These are phyloP conservation scores for Rhimphoctona megacephalus DNA, from an alignment of 2,888 invertebrate genomes.

Conservation along the genomic window DNA sequence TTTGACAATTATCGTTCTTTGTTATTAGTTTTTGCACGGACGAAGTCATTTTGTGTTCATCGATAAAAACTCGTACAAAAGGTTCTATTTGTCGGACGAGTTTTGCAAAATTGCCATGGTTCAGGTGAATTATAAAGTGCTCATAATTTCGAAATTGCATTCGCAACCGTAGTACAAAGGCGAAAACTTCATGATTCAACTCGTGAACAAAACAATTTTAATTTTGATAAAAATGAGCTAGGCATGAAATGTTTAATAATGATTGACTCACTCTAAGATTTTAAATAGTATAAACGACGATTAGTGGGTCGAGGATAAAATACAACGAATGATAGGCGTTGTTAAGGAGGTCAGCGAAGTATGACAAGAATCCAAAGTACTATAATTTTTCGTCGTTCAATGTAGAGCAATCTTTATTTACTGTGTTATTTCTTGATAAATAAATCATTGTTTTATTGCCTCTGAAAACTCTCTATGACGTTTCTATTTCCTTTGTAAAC, in stretches of 20 bases:
- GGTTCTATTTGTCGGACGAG: neutral
- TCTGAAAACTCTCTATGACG: too few relatives aligned
- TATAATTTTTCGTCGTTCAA: slow-evolving; percentile 3
- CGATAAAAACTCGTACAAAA: neutral
- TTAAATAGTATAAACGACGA: neutral
- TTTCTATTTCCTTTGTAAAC: neutral
- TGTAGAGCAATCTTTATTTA: neutral
- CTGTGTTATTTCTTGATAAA: neutral
- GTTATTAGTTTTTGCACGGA: neutral
- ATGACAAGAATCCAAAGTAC: slow-evolving; percentile 9
- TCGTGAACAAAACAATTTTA: neutral
- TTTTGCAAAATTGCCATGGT: neutral
- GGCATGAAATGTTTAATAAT: neutral
- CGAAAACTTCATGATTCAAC: slow-evolving; percentile 9
- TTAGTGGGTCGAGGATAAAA: slow-evolving; percentile 9
- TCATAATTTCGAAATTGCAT: slow-evolving; percentile 2
- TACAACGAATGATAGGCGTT: neutral
- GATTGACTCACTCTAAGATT: neutral
- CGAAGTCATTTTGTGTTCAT: neutral
- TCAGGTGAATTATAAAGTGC: slow-evolving; percentile 9
- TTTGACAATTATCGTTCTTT: neutral
- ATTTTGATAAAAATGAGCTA: neutral
- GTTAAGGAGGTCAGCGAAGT: neutral
- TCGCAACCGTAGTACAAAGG: neutral
- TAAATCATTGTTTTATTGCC: neutral